Conservation (phyloP, 2,888 invertebrate species). For the Ormyrus rosae region DNA sequence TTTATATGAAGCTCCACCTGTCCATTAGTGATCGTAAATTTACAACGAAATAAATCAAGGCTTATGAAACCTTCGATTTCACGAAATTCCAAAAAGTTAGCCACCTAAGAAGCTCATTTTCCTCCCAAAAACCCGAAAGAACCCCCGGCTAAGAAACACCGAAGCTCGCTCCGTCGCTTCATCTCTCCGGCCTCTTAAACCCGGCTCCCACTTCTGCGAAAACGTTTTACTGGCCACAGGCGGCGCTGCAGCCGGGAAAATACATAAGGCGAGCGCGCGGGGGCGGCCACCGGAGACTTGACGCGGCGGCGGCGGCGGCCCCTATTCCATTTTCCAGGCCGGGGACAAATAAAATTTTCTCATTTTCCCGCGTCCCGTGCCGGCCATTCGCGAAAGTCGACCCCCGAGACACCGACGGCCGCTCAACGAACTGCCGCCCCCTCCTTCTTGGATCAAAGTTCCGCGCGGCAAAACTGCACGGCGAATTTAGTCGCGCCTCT, state of each 20-base stretch:
- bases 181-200: constrained; percentile 46
- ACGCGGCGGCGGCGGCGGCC: background rate
- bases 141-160: no score
- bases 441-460: no score
- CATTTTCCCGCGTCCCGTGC: constrained; percentile 63
- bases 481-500: no score
- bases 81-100: no score
- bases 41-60: no score
- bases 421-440: background rate
- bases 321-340: constrained; percentile 49
- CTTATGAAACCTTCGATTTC: no score
- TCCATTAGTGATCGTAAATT: no score
- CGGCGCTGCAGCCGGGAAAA: constrained; percentile 4
- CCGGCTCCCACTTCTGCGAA: constrained; percentile 50
- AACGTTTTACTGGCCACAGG: constrained; percentile 62
- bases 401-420: constrained; percentile 26
- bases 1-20: no score
- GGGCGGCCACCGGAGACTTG: constrained; percentile 9
- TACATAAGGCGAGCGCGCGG: constrained; percentile 13
- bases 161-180: constrained; percentile 9
- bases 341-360: constrained; percentile 71
- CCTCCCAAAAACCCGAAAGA: no score
- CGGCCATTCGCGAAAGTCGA: constrained; percentile 61
- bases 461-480: no score
- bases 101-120: no score